A percentile compares a stretch with the other conserved stretches of the same genome.
phyloP scores from a whole-genome alignment of 2,797 vertebrate species.

The Acrossocheilus fasciatus region DNA sequence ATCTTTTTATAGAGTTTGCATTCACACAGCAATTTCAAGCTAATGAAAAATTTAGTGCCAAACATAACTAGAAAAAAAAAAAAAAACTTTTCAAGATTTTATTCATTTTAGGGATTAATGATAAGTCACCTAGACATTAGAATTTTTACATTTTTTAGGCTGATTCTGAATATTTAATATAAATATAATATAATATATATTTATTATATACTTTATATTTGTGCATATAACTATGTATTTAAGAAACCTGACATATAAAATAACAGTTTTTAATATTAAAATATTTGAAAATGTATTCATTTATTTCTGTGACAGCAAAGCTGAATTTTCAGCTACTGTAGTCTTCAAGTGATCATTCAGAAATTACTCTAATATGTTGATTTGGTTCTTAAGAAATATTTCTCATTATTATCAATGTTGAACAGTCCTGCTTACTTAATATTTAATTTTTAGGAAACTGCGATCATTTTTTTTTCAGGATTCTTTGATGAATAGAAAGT shows the following conservation, averaged over 20 bases:
- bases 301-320: background rate
- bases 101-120: background rate
- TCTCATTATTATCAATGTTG: background rate
- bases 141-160: background rate
- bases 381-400: background rate
- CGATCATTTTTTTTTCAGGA: background rate
- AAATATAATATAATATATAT: background rate
- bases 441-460: background rate
- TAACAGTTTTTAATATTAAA: background rate
- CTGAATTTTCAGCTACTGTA: background rate
- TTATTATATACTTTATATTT: background rate
- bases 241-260: background rate
- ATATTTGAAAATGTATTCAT: background rate
- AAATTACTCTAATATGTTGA: background rate
- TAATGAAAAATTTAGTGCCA: background rate
- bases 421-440: background rate
- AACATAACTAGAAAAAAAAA: background rate
- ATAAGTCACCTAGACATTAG: background rate
- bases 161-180: background rate
- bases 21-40: constrained; percentile 7
- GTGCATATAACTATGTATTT: background rate
- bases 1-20: background rate
- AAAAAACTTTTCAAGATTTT: background rate
- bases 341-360: background rate
- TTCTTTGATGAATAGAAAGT: background rate